Evolutionary conservation across 2,888 invertebrate genomes (phyloP), one percentile per base, ranked within the genome.

Genomic region (Cremastinae sp.): DNA sequence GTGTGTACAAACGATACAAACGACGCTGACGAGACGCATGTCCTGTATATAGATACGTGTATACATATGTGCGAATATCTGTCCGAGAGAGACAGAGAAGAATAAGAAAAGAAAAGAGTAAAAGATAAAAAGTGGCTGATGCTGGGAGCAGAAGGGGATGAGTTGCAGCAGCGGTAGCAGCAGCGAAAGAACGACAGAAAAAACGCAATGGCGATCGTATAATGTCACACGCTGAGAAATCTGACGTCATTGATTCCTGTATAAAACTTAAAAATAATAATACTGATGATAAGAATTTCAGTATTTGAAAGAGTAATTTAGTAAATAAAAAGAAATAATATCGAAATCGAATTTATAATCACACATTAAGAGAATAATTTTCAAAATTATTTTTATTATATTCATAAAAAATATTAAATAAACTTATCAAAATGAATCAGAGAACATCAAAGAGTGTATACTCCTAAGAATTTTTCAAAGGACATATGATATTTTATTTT

Each of bases 201-300:
- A 69, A 69, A 59, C 7, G 69, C 59, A 69, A 61, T 69, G 59
- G 59, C 68, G 69, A 59, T 43, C 69, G 62, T 47, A 68, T 82
- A 85, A 83, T 83, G 80, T 85, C 84, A 84, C 84, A 83, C 79
- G 83, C 83, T 66, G 81, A 82, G 81, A 55, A 56, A 59, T 70
- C 72, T 82, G 84, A 84, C 83, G 81, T 80, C 77, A 79, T 51
- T 75, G 76, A 76, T 78, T 66, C 79, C 59, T 61, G 49, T 28
- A n/a, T 37, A 4, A 41, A 58, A 51, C 71, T n/a, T 35, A 49
- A 39, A 45, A 10, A 28, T 18, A 12, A 28, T 37, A 14, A 10
- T 28, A 18, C n/a, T n/a, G n/a, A n/a, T n/a, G n/a, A 43, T 55
- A 45, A 16, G 55, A 55, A 56, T 45, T 65, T 10, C 35, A 56